Evolutionary conservation across 2,113 vertebrate species (phyloP).

Genomic region (Grammomys dolichurus): DNA sequence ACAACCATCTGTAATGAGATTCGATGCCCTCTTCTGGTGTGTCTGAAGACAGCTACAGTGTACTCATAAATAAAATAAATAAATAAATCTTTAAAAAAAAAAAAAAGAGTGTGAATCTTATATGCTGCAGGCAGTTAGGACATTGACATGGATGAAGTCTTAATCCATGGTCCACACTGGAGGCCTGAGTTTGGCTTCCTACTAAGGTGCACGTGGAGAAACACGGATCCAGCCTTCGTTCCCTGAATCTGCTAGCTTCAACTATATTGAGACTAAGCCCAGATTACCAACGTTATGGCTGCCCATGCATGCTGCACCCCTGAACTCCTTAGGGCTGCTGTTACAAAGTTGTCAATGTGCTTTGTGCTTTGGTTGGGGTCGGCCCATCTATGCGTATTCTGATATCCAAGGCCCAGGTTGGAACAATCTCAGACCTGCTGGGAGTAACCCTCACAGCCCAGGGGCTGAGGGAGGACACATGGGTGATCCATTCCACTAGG

Average conservation of each 20-base stretch:
- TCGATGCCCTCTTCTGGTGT: too few relatives aligned
- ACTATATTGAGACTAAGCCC: background rate
- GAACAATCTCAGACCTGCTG: background rate
- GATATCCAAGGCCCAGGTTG: background rate
- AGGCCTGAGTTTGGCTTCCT: background rate
- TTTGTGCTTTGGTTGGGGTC: background rate
- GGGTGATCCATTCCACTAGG: background rate
- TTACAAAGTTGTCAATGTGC: background rate
- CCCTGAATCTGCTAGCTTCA: background rate
- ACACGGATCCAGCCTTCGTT: background rate
- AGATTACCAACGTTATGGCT: background rate
- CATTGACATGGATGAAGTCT: background rate
- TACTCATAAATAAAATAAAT: too few relatives aligned
- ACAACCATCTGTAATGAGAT: too few relatives aligned
- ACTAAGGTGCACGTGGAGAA: background rate
- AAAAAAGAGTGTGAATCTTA: background rate
- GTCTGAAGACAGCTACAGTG: too few relatives aligned
- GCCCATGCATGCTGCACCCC: background rate
- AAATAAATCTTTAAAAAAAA: too few relatives aligned
- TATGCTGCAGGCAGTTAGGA: background rate
- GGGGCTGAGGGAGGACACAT: background rate
- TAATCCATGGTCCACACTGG: rapidly evolving
- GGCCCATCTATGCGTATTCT: rapidly evolving
- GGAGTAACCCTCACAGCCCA: background rate
- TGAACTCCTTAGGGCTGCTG: background rate